phyloP scores from a whole-genome alignment of 2,888 invertebrate species.

The Leucoma salicis region DNA sequence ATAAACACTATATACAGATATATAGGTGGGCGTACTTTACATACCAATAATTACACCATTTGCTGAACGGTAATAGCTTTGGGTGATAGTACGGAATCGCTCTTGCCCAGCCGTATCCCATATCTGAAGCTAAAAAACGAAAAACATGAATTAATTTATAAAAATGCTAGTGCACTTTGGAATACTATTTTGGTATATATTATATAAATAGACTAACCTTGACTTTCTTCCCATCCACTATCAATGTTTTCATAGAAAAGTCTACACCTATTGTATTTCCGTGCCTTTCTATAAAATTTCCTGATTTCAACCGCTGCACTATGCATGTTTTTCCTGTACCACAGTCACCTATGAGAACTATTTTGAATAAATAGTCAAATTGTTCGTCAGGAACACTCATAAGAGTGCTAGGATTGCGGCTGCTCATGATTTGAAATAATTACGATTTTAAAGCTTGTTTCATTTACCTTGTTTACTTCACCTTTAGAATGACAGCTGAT shows the following conservation, averaged over 20 bases:
- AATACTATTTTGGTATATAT: slow-evolving; percentile 22
- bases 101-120: slow-evolving; percentile 99
- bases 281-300: slow-evolving; percentile 96
- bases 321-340: slow-evolving; percentile 97
- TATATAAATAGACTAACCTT: slow-evolving; percentile 85
- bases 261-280: slow-evolving; percentile 99
- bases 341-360: slow-evolving; percentile 95
- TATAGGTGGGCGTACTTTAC: neutral
- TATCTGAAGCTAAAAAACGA: slow-evolving; percentile 88
- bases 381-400: slow-evolving; percentile 90
- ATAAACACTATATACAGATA: neutral
- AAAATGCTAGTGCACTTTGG: slow-evolving; percentile 20
- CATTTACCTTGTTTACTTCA: slow-evolving; percentile 60
- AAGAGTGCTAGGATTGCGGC: slow-evolving; percentile 88
- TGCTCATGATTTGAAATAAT: slow-evolving; percentile 82
- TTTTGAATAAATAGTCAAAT: slow-evolving; percentile 97
- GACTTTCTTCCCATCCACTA: slow-evolving; percentile 96
- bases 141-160: slow-evolving; percentile 5
- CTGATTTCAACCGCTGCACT: slow-evolving; percentile 97
- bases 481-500: slow-evolving; percentile 28
- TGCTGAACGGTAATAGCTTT: slow-evolving; percentile 97
- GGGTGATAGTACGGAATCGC: slow-evolving; percentile 97
- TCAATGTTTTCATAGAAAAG: slow-evolving; percentile 98
- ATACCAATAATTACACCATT: slow-evolving; percentile 96
- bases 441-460: slow-evolving; percentile 26